Evolutionary conservation across 2,113 vertebrate genomes (phyloP), one percentile per base, ranked within the genome.

Genomic region (Mirza zaza): DNA sequence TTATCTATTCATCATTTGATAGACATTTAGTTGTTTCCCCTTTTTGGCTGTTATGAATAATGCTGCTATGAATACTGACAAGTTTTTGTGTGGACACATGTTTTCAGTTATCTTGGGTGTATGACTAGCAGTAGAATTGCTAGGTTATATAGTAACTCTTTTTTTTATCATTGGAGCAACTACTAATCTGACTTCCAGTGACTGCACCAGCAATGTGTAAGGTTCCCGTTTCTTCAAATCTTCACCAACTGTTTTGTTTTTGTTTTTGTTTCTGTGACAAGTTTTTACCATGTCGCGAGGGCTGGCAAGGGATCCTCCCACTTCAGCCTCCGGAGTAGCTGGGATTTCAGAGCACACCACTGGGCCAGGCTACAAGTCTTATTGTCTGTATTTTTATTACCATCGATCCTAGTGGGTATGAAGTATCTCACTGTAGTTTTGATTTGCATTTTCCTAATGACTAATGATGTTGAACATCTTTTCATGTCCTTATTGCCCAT

Each of bases 341-440:
- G 55, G 55, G 20, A 57, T 57, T 57, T 8, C 6, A 21, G 20
- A 6, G 20, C 55, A 57, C 20, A 7, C 20, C 55, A 21, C 55
- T 21, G 20, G 55, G 55, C 55, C 55, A 57, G 55, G 55, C 20
- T 57, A 57, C 55, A 1, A 57, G 55, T 21, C 6, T 61, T 89
- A 76, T 34, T 84, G 1, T 29, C 82, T 79, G 32, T 50, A 14
- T 68, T 50, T 57, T 84, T 95, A 32, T 90, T 92, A 82, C 32
- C 42, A 61, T 52, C 55, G 11, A 61, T 75, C 15, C 65, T 79
- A 48, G 34, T 83, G 32, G 29, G 45, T 80, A 9, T 82, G 23
- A 68, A 86, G 15, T 50, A 12, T 82, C 42, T 96, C 77, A 83
- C 27, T 90, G 55, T 83, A 61, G 45, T 82, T 97, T 96, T 80